Evolutionary conservation across 1,140 invertebrate species (phyloP), one percentile per base, ranked within the genome.

Genomic region (Trachelipus rathkii): DNA sequence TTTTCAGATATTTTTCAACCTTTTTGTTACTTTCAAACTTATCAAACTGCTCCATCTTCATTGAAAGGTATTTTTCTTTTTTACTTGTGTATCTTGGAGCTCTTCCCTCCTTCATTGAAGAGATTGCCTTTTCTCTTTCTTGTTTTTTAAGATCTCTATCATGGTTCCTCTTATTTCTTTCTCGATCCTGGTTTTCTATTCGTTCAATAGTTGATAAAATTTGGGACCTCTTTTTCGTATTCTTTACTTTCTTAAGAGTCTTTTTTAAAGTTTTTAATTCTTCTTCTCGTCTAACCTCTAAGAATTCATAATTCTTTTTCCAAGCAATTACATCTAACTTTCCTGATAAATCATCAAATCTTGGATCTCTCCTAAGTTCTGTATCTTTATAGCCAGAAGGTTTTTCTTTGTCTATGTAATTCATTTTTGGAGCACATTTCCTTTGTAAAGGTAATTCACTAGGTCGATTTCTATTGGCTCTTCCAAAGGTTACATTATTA

Each of bases 311-410:
- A 19, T 78, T 78, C 15, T 72, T 70, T 33, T 72, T 10, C 72
- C 76, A 81, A 0, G 66, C 68, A 8, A 43, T 24, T n/a, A 81
- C 9, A 53, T 81, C 71, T n/a, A 81, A 45, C 0, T 77, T 33
- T 0, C 79, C 79, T 0, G 79, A 81, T 19, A 81, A 44, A 71
- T 81, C 77, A 66, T 81, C 79, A 74, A 81, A 81, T 44, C 79
- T 73, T 13, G 79, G 79, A 46, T 81, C 79, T 10, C 79, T 21
- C 10, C 6, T 24, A 11, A 75, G n/a, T n/a, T 67, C 2, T 19
- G 19, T 2, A 2, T 15, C 1, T 60, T 60, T 4, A 1, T 19
- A 60, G 50, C 8, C 8, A 60, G n/a, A 60, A 15, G 11, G 11
- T 4, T 15, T 60, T 60, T 60, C 19, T 3, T 13, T 13, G 50